A percentile compares a stretch with the other conserved stretches of the same genome.
Conservation (phyloP, 92 coral and sea anemone species). For the Porites rus region DNA sequence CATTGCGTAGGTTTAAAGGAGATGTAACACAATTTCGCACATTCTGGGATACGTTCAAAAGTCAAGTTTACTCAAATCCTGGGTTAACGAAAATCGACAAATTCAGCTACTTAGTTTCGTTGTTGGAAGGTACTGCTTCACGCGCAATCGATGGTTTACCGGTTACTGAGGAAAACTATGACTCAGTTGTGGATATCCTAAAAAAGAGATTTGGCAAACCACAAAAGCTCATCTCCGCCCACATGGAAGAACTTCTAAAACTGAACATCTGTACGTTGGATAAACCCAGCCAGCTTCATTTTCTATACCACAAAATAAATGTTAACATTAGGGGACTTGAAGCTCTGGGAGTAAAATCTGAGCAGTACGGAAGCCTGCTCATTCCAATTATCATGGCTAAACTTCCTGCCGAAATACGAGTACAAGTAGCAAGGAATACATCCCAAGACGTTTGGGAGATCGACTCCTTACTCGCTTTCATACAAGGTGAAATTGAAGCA, state of each 20-base stretch:
- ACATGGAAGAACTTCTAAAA: slow-evolving; percentile 64
- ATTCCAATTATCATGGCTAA: slow-evolving; percentile 57
- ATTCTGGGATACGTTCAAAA: slow-evolving; percentile 68
- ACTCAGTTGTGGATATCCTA: slow-evolving; percentile 31
- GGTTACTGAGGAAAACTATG: slow-evolving; percentile 40
- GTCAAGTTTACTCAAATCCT: slow-evolving; percentile 52
- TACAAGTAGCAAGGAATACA: slow-evolving; percentile 53
- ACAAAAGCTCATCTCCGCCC: slow-evolving; percentile 57
- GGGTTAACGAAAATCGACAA: slow-evolving; percentile 48
- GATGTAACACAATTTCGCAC: slow-evolving; percentile 53
- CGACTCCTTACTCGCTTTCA: slow-evolving; percentile 36
- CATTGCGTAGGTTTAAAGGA: slow-evolving; percentile 51
- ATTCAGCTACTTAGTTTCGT: slow-evolving; percentile 61
- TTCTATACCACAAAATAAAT: slow-evolving; percentile 46
- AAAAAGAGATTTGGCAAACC: slow-evolving; percentile 47
- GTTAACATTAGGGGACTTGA: slow-evolving; percentile 64
- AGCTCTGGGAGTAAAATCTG: slow-evolving; percentile 61
- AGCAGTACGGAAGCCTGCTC: slow-evolving; percentile 49
- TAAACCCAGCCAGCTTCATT: slow-evolving; percentile 24
- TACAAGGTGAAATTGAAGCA: slow-evolving; percentile 54
- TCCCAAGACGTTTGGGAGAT: slow-evolving; percentile 52
- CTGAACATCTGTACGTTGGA: slow-evolving; percentile 22
- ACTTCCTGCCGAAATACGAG: slow-evolving; percentile 47
- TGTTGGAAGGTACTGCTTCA: slow-evolving; percentile 57
- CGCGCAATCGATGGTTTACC: slow-evolving; percentile 60